Evolutionary conservation across 2,113 vertebrate species (phyloP).

Genomic region (Amazona vittata): DNA sequence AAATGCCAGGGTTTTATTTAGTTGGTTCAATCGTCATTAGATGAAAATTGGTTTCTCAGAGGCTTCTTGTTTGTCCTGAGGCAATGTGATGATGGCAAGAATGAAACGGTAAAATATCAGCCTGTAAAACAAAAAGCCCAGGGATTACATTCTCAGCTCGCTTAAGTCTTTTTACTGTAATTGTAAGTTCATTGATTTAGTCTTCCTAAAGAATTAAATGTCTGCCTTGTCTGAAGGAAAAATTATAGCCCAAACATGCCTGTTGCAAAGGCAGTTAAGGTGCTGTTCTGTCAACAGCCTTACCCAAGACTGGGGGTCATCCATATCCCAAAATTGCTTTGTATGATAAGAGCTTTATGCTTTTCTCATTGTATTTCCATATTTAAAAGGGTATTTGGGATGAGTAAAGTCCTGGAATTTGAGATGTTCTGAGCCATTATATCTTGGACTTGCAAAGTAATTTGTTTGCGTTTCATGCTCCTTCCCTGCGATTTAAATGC

Average conservation of each 20-base stretch:
- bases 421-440: neutral
- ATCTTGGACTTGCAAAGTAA: neutral
- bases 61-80: slow-evolving; percentile 21
- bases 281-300: neutral
- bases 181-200: slow-evolving; percentile 35
- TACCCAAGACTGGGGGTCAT: neutral
- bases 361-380: neutral
- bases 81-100: neutral
- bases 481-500: neutral
- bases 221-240: slow-evolving; percentile 14
- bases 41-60: slow-evolving; percentile 31
- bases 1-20: slow-evolving; percentile 40
- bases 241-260: slow-evolving; percentile 13
- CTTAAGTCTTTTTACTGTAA: neutral
- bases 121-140: slow-evolving; percentile 19
- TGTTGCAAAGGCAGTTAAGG: neutral
- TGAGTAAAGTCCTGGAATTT: neutral
- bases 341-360: neutral
- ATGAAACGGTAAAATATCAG: slow-evolving; percentile 7
- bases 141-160: neutral
- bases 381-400: neutral
- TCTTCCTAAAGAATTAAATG: slow-evolving; percentile 4
- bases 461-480: neutral
- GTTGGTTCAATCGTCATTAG: neutral
- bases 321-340: neutral